These are phyloP conservation scores for Tetheella fluctuosa DNA, from an alignment of 2,888 invertebrate species.

Conservation along the genomic window DNA sequence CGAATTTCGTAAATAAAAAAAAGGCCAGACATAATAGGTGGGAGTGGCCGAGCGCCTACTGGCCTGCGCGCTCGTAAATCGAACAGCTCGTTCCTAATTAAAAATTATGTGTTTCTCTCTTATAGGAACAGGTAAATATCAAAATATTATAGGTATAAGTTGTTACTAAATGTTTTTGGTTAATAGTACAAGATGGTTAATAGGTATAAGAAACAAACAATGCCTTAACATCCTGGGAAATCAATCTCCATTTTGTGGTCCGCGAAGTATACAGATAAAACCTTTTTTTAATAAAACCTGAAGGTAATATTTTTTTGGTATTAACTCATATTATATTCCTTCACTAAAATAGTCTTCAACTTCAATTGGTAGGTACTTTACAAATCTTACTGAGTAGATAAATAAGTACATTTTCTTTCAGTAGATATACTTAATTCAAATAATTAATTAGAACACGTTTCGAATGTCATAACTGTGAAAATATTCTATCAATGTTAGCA, in stretches of 20 bases:
- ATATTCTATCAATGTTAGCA: background rate
- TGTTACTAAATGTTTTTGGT: too few relatives aligned
- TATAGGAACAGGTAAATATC: conserved; percentile 21
- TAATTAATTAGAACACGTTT: background rate
- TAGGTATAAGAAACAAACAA: background rate
- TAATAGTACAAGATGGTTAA: too few relatives aligned
- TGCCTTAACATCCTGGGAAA: too few relatives aligned
- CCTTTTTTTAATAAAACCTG: too few relatives aligned
- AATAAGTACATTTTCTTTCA: too few relatives aligned
- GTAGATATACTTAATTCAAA: background rate
- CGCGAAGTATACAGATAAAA: too few relatives aligned
- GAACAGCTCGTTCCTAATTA: conserved; percentile 44
- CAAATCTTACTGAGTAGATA: too few relatives aligned
- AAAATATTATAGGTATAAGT: background rate
- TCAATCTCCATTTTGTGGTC: too few relatives aligned
- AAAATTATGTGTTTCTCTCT: conserved; percentile 41
- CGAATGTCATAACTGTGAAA: background rate
- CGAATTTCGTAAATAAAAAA: conserved; percentile 26
- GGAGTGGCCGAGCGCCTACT: conserved; percentile 58
- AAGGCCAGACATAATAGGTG: conserved; percentile 51
- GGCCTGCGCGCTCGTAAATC: conserved; percentile 53
- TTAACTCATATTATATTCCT: too few relatives aligned
- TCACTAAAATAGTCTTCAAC: too few relatives aligned
- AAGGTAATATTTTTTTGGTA: too few relatives aligned
- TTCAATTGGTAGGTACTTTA: too few relatives aligned